Evolutionary conservation across 2,113 vertebrate genomes (phyloP).

Genomic region (Eurypyga helias): DNA sequence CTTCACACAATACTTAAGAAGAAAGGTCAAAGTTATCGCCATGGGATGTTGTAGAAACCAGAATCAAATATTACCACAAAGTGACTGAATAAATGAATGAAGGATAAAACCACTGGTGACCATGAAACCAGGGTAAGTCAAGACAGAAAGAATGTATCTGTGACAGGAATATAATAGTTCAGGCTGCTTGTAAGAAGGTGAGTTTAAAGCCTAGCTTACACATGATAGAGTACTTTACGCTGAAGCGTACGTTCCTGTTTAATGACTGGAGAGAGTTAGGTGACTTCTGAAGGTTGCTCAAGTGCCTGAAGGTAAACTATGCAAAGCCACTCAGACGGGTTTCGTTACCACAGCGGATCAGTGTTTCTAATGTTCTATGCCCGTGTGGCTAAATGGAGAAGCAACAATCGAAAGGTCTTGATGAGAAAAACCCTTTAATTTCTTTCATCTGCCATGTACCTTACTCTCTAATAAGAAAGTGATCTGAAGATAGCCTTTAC

Average conservation of each 20-base stretch:
- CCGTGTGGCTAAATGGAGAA: not conserved
- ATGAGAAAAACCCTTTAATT: not conserved
- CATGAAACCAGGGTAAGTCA: not conserved
- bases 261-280: not conserved
- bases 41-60: not conserved
- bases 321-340: not conserved
- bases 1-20: not conserved
- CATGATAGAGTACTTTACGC: not conserved
- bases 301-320: not conserved
- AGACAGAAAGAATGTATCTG: not conserved
- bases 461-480: not conserved
- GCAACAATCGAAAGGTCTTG: not conserved
- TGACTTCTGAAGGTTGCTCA: not conserved
- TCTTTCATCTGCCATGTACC: not conserved
- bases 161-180: not conserved
- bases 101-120: not conserved
- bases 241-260: not conserved
- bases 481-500: not conserved
- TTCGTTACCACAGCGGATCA: not conserved
- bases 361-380: not conserved
- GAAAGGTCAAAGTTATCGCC: not conserved
- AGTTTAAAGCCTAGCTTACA: not conserved
- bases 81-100: not conserved
- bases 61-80: not conserved
- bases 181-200: not conserved